Base-by-base conservation (phyloP, 1,140 invertebrate species). In the Muscidifurax raptorellus region DNA sequence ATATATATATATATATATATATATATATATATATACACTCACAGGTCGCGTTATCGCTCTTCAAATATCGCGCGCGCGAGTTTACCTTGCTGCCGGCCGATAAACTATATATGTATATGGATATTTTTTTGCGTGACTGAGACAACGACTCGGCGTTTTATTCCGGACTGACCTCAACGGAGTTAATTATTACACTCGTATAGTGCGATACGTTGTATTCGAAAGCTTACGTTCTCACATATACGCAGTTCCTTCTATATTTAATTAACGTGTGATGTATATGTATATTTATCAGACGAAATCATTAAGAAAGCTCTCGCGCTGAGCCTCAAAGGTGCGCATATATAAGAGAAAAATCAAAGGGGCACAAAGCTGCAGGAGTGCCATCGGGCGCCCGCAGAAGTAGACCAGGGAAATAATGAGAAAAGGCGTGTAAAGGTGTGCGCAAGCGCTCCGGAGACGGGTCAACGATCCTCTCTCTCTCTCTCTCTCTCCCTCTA, bases 11-110 rank as follows among this genome's bases (percentile, higher is more conserved):
- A n/a, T n/a, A n/a, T n/a, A n/a, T n/a, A n/a, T n/a, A n/a, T n/a
- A n/a, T n/a, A n/a, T n/a, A n/a, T n/a, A n/a, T n/a, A n/a, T 27
- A 77, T 32, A 5, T 32, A 32, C 7, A 40, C n/a, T 25, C 66
- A 59, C 64, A 0, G 44, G 27, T 27, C 76, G 22, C 30, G 67
- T 67, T 79, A 84, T 75, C 47, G 72, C 72, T 75, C 27, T 83
- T 83, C 82, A 83, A 83, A 78, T 75, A 82, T 75, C 82, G 52
- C 81, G n/a, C 22, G 78, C 81, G 71, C 59, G 78, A n/a, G n/a
- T 79, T 84, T 59, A 79, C 76, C 66, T 71, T 79, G 40, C 27
- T 30, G 36, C 27, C 75, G 82, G 36, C 59, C 75, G 76, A 78
- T 79, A 84, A 79, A 79, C 75, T 76, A 22, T 36, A 36, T 15